Evolutionary conservation across 2,113 vertebrate genomes (phyloP), one percentile per base, ranked within the genome.

Genomic region (Tichodroma muraria): DNA sequence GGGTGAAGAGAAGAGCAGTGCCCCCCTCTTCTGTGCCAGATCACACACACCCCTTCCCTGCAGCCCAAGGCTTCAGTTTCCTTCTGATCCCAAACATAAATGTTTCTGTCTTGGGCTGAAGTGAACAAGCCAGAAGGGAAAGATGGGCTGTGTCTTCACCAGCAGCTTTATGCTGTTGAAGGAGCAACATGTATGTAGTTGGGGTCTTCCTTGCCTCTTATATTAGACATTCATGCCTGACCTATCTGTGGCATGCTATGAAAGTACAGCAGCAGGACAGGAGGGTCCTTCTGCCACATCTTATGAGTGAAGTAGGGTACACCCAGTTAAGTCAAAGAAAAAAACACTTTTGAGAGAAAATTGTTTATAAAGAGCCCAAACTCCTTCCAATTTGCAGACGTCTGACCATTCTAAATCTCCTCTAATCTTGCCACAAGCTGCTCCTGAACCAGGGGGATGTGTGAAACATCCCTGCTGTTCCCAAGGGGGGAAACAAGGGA

Each of bases 401-500:
- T 80, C 54, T 93, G 45, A 75, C 52, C 40, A 20, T 88, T 93
- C 49, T 52, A 18, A 56, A 5, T 89, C 75, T 89, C 81, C 61
- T 88, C 94, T 91, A 80, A 85, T 87, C 76, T 87, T 88, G 64
- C 84, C 78, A 80, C 50, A 61, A 79, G 78, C 68, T 59, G 76
- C 69, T 88, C 38, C 65, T 82, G 75, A 88, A 85, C 45, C 21
- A 57, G 16, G 50, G 81, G 68, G 7, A 61, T 73, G 91, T 94
- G 90, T 91, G 93, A 94, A 95, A 93, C 80, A 94, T 90, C 80
- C 88, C 88, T 78, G 76, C 61, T 75, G 88, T 90, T 96, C 95
- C 95, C 94, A 95, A 80, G 93, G 80, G 91, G 91, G 94, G 90
- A 97, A 96, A 90, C 88, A 91, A 90, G 80, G 91, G 61, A 95